phyloP scores from a whole-genome alignment of 2,113 vertebrate genomes.

The Corapipo altera region DNA sequence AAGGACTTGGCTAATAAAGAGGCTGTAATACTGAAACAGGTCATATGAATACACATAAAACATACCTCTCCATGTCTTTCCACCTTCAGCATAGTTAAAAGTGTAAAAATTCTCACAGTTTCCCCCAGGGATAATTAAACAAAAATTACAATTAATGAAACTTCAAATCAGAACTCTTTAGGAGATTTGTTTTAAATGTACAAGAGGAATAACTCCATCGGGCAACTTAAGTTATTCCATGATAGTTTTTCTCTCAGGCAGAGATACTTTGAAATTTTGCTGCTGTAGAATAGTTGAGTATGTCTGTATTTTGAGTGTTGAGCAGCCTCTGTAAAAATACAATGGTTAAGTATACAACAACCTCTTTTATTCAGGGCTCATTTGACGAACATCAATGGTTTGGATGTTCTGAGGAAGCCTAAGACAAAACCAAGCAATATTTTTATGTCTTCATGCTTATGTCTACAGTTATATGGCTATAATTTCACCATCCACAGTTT shows the following conservation, averaged over 20 bases:
- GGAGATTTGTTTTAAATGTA: neutral
- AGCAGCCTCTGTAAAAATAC: neutral
- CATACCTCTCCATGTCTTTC: neutral
- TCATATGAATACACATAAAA: neutral
- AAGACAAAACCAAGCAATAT: neutral
- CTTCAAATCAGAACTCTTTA: neutral
- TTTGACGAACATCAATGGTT: neutral
- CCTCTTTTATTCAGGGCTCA: neutral
- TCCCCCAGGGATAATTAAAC: neutral
- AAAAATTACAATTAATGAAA: neutral
- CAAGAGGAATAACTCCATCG: neutral
- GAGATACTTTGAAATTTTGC: neutral
- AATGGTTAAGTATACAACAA: neutral
- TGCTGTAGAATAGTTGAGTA: neutral
- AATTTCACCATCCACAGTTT: neutral
- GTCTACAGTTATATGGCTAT: neutral
- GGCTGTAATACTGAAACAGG: neutral
- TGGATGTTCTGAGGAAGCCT: neutral
- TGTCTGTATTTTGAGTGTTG: neutral
- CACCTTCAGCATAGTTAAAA: neutral
- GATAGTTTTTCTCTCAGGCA: neutral
- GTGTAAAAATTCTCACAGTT: neutral
- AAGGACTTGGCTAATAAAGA: constrained; percentile 13
- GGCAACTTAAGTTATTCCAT: neutral
- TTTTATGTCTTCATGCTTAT: neutral